Percentiles rank a stretch among this genome's conserved stretches.
Conservation (phyloP, 2,888 invertebrate species). For the Hyalella azteca region DNA sequence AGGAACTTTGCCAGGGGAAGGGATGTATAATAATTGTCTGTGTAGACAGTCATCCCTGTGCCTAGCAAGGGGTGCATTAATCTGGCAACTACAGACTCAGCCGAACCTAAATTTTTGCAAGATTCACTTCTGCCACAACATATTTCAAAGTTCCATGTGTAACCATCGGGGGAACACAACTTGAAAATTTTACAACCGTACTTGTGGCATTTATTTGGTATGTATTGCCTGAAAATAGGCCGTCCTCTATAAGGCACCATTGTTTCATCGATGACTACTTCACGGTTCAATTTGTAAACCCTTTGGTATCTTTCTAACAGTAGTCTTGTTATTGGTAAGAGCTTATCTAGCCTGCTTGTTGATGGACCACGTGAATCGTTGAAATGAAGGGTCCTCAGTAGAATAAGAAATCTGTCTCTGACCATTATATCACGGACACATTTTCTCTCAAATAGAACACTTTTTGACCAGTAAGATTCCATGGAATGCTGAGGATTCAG, state of each 20-base stretch:
- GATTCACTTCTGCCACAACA: conserved; percentile 38
- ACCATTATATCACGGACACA: no score
- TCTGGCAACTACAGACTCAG: conserved; percentile 35
- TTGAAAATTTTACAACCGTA: conserved; percentile 41
- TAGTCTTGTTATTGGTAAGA: no score
- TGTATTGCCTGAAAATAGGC: neutral
- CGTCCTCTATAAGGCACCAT: neutral
- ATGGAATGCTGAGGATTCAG: no score
- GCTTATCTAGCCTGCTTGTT: no score
- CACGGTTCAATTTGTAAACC: no score
- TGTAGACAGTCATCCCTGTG: conserved; percentile 34
- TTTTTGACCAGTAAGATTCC: no score
- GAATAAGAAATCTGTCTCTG: no score
- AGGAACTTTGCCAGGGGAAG: conserved; percentile 28
- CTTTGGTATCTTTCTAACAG: no score
- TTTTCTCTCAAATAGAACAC: no score
- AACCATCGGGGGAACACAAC: conserved; percentile 40
- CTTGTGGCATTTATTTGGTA: neutral
- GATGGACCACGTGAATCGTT: no score
- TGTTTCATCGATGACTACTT: no score
- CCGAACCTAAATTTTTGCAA: neutral
- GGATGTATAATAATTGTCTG: conserved; percentile 42
- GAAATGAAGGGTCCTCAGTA: no score
- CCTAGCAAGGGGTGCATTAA: conserved; percentile 36
- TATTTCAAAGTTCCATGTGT: conserved; percentile 41